These are phyloP conservation scores for Lymantria dispar DNA, from an alignment of 2,888 invertebrate genomes.

Conservation along the genomic window DNA sequence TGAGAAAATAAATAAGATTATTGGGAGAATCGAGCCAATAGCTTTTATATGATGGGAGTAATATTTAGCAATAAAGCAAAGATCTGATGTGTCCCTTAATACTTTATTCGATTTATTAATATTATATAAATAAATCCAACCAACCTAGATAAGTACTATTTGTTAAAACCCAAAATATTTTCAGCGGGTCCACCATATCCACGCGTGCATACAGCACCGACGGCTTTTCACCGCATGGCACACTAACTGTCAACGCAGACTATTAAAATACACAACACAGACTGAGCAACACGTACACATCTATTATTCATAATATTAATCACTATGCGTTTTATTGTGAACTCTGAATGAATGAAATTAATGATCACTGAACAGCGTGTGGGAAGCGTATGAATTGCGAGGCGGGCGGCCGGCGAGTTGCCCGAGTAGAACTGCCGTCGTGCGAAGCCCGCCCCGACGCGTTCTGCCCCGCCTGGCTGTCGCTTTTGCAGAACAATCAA, in stretches of 20 bases:
- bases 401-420: slow-evolving; percentile 60
- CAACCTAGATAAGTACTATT: slow-evolving; percentile 92
- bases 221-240: slow-evolving; percentile 75
- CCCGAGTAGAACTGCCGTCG: slow-evolving; percentile 72
- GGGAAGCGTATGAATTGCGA: slow-evolving; percentile 30
- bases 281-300: slow-evolving; percentile 30
- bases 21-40: slow-evolving; percentile 27
- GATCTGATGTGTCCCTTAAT: slow-evolving; percentile 8
- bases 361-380: slow-evolving; percentile 33
- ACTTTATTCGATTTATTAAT: slow-evolving; percentile 7
- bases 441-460: slow-evolving; percentile 52
- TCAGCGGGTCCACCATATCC: slow-evolving; percentile 91
- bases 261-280: slow-evolving; percentile 45
- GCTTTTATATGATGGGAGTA: slow-evolving; percentile 31
- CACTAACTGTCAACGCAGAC: slow-evolving; percentile 54
- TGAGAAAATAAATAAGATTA: slow-evolving; percentile 49
- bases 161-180: slow-evolving; percentile 92
- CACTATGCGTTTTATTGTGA: slow-evolving; percentile 40
- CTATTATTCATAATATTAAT: slow-evolving; percentile 45
- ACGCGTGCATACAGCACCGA: slow-evolving; percentile 55
- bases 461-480: slow-evolving; percentile 64
- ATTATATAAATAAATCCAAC: slow-evolving; percentile 62
- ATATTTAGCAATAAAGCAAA: slow-evolving; percentile 27
- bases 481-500: slow-evolving; percentile 58
- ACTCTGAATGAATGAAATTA: slow-evolving; percentile 37